These are phyloP conservation scores for Lithosia quadra DNA, from an alignment of 2,888 invertebrate genomes.

Conservation along the genomic window DNA sequence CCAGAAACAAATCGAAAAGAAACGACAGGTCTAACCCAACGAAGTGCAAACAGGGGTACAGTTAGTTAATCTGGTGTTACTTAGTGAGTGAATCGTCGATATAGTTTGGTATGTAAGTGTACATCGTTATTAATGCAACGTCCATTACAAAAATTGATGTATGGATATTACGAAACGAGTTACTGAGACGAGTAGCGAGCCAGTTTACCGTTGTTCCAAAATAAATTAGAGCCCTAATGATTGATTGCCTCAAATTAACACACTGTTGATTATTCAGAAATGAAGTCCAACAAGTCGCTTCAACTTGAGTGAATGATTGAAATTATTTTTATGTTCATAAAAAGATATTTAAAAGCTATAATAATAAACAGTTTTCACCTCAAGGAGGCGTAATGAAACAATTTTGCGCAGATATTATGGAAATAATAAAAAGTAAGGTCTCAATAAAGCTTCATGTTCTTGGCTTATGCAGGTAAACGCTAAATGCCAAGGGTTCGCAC, in stretches of 20 bases:
- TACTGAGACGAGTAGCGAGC: slow-evolving; percentile 33
- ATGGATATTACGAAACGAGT: slow-evolving; percentile 53
- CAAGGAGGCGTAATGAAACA: slow-evolving; percentile 30
- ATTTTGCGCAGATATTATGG: slow-evolving; percentile 26
- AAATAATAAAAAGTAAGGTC: slow-evolving; percentile 32
- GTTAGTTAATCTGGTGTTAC: slow-evolving; percentile 74
- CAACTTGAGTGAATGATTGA: slow-evolving; percentile 6
- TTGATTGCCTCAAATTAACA: slow-evolving; percentile 48
- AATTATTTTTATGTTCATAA: slow-evolving; percentile 13
- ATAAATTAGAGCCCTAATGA: slow-evolving; percentile 47
- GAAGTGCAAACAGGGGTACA: slow-evolving; percentile 77
- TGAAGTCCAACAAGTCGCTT: slow-evolving; percentile 15
- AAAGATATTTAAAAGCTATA: slow-evolving; percentile 22
- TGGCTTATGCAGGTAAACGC: slow-evolving; percentile 29
- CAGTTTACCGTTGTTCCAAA: slow-evolving; percentile 44
- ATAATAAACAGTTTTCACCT: slow-evolving; percentile 16
- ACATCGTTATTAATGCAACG: slow-evolving; percentile 63
- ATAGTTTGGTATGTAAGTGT: slow-evolving; percentile 63
- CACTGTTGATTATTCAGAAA: slow-evolving; percentile 36
- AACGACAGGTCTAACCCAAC: slow-evolving; percentile 72
- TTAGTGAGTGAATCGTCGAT: slow-evolving; percentile 65
- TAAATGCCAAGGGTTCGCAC: slow-evolving; percentile 30
- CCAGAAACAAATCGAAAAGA: slow-evolving; percentile 57
- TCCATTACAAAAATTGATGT: slow-evolving; percentile 69
- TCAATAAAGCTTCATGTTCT: slow-evolving; percentile 31